phyloP scores from a whole-genome alignment of 2,797 vertebrate species.

The Melanotaenia trifasciata region DNA sequence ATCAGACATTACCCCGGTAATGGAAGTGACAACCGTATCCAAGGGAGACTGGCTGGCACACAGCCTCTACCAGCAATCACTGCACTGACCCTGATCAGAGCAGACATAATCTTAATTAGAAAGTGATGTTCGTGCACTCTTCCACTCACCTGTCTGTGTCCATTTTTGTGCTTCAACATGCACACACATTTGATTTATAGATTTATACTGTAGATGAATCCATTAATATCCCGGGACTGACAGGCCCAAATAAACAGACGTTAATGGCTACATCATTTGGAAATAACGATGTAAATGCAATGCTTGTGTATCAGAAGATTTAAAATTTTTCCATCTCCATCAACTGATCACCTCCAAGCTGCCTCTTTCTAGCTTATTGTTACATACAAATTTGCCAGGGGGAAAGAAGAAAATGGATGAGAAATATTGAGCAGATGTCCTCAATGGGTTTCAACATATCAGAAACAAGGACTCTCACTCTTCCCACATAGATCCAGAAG shows the following conservation, averaged over 20 bases:
- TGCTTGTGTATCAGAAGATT: background rate
- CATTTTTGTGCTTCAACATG: constrained; percentile 26
- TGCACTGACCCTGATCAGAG: constrained; percentile 64
- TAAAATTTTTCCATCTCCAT: background rate
- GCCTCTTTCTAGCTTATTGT: background rate
- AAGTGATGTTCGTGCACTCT: constrained; percentile 58
- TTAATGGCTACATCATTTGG: background rate
- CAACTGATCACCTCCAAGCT: background rate
- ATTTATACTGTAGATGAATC: constrained; percentile 18
- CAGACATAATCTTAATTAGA: constrained; percentile 76
- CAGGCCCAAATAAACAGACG: constrained; percentile 6
- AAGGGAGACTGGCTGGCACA: constrained; percentile 62
- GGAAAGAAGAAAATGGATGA: background rate
- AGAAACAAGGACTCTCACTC: constrained; percentile 7
- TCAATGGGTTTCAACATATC: background rate
- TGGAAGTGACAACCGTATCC: constrained; percentile 77
- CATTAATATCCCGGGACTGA: constrained; percentile 17
- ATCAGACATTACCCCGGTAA: constrained; percentile 68
- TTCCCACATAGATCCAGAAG: background rate
- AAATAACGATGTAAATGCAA: background rate
- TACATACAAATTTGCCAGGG: background rate
- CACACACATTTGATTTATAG: constrained; percentile 9
- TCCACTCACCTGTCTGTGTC: constrained; percentile 63
- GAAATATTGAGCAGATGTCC: background rate
- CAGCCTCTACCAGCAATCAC: constrained; percentile 61